phyloP scores from a whole-genome alignment of 1,140 invertebrate genomes.

The Helicoverpa armigera region DNA sequence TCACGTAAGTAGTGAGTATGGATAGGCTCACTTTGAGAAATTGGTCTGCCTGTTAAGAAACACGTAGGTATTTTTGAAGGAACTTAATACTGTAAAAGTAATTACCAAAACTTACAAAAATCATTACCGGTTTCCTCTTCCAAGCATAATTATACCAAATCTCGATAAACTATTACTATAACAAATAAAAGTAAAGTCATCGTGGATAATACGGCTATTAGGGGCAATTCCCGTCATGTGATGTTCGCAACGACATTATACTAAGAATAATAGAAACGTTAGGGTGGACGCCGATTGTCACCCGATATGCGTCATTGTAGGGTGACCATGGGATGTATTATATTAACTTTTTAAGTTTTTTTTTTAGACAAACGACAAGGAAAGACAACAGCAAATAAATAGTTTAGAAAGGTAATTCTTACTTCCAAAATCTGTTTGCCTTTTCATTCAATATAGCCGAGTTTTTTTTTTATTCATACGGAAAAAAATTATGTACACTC shows the following conservation, averaged over 20 bases:
- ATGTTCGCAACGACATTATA: conserved; percentile 71
- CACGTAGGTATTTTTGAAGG: neutral
- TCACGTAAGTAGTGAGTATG: no score
- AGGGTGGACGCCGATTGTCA: conserved; percentile 67
- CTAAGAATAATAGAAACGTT: conserved; percentile 69
- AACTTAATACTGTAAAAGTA: neutral
- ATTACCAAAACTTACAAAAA: neutral
- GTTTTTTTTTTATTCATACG: no score
- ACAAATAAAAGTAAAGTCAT: conserved; percentile 63
- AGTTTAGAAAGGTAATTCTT: no score
- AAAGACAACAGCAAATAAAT: no score
- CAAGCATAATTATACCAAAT: conserved; percentile 30
- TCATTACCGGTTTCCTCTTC: conserved; percentile 4
- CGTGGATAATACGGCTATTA: conserved; percentile 69
- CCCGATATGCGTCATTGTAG: conserved; percentile 63
- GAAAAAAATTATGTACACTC: no score
- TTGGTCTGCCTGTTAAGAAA: no score
- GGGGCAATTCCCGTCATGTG: conserved; percentile 67
- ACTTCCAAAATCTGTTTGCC: no score
- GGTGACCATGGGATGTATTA: conserved; percentile 52
- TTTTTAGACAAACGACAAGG: no score
- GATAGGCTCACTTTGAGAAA: no score
- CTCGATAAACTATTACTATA: neutral
- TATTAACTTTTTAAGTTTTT: neutral
- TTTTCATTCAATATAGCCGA: no score